phyloP scores from a whole-genome alignment of 2,113 vertebrate species.

The Centropristis striata region DNA sequence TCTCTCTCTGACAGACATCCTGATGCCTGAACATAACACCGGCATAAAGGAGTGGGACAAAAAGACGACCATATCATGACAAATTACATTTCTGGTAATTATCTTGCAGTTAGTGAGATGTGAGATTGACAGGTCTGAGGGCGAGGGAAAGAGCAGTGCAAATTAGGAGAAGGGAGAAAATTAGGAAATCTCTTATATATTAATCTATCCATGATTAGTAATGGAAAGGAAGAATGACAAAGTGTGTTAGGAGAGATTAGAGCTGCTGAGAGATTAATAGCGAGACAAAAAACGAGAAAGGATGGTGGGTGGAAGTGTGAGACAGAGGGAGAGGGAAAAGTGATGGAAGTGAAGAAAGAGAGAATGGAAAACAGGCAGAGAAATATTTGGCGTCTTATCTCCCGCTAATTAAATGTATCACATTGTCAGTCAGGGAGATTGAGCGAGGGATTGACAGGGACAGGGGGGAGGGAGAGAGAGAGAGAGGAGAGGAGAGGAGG shows the following conservation, averaged over 20 bases:
- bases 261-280: slow-evolving; percentile 35
- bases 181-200: background rate
- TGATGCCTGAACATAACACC: background rate
- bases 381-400: slow-evolving; percentile 34
- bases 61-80: slow-evolving; percentile 1
- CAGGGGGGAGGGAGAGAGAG: background rate
- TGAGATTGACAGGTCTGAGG: slow-evolving; percentile 1
- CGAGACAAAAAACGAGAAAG: slow-evolving; percentile 13
- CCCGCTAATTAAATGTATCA: slow-evolving; percentile 54
- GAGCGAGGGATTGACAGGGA: slow-evolving; percentile 18
- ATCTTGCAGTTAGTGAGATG: background rate
- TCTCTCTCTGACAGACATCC: background rate
- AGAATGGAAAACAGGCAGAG: slow-evolving; percentile 16
- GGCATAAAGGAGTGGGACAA: background rate
- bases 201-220: background rate
- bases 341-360: slow-evolving; percentile 26
- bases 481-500: background rate
- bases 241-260: slow-evolving; percentile 38
- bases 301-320: slow-evolving; percentile 74
- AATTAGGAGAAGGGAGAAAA: background rate
- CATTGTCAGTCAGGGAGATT: slow-evolving; percentile 40
- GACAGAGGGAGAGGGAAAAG: slow-evolving; percentile 61
- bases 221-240: slow-evolving; percentile 6
- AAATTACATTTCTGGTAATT: slow-evolving; percentile 14
- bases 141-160: background rate